phyloP scores from a whole-genome alignment of 2,888 invertebrate species.

The Oeneis ivallda region DNA sequence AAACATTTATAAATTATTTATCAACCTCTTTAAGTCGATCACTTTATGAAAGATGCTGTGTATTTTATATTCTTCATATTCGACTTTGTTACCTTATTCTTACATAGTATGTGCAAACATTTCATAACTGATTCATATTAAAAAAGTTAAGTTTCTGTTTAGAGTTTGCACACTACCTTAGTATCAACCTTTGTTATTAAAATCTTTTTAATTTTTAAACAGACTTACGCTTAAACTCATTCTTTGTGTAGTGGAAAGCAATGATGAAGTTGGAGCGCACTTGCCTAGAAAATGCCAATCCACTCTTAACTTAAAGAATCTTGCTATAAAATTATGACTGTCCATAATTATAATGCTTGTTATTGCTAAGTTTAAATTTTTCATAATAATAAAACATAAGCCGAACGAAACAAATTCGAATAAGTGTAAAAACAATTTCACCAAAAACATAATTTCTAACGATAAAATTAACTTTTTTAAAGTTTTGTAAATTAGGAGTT shows the following conservation, averaged over 20 bases:
- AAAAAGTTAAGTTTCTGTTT: background rate
- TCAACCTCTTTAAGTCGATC: constrained; percentile 21
- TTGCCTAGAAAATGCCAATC: too few species aligned
- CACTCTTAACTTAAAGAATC: too few species aligned
- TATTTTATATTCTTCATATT: constrained; percentile 18
- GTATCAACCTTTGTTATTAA: too few species aligned
- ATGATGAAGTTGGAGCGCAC: too few species aligned
- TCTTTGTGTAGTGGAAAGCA: too few species aligned
- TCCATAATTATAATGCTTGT: too few species aligned
- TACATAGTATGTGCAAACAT: background rate
- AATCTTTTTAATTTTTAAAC: too few species aligned
- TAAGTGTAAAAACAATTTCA: background rate
- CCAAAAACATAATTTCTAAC: background rate
- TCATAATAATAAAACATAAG: background rate
- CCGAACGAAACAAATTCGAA: too few species aligned
- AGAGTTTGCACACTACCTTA: background rate
- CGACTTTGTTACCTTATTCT: too few species aligned
- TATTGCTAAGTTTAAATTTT: background rate
- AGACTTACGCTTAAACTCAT: too few species aligned
- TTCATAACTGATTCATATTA: too few species aligned
- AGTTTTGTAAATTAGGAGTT: background rate
- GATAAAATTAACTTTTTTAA: background rate
- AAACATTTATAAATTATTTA: constrained; percentile 35
- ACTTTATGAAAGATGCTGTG: constrained; percentile 22
- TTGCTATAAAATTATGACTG: too few species aligned